These are phyloP conservation scores for Aviceda subcristata DNA, from an alignment of 2,113 vertebrate genomes.

Conservation along the genomic window DNA sequence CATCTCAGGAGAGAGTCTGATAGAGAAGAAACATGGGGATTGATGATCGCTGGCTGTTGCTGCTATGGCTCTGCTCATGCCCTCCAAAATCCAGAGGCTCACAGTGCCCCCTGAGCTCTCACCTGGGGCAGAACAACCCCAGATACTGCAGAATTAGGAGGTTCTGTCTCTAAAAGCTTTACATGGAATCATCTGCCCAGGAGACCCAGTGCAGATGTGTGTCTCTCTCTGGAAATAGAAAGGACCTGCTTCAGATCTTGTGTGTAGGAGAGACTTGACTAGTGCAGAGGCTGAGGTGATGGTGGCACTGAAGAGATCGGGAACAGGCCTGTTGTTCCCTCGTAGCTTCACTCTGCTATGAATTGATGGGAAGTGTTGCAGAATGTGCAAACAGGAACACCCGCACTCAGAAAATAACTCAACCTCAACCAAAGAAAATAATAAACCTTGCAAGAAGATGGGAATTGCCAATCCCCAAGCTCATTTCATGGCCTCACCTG, in stretches of 20 bases:
- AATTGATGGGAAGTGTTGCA: neutral
- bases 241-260: neutral
- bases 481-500: neutral
- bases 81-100: neutral
- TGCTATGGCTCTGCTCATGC: neutral
- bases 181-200: neutral
- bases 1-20: neutral
- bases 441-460: neutral
- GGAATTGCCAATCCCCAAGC: neutral
- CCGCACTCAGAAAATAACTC: neutral
- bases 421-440: neutral
- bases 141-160: neutral
- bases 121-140: neutral
- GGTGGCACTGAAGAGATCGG: rapidly evolving
- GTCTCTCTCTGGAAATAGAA: neutral
- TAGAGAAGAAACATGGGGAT: neutral
- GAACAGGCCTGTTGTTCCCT: neutral
- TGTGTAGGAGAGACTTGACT: neutral
- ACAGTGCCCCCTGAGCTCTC: rapidly evolving
- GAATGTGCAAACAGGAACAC: neutral
- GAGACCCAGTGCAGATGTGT: neutral
- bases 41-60: neutral
- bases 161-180: neutral
- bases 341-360: neutral
- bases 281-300: neutral